phyloP scores from a whole-genome alignment of 1,140 invertebrate species.

The Heliconius melpomene region DNA sequence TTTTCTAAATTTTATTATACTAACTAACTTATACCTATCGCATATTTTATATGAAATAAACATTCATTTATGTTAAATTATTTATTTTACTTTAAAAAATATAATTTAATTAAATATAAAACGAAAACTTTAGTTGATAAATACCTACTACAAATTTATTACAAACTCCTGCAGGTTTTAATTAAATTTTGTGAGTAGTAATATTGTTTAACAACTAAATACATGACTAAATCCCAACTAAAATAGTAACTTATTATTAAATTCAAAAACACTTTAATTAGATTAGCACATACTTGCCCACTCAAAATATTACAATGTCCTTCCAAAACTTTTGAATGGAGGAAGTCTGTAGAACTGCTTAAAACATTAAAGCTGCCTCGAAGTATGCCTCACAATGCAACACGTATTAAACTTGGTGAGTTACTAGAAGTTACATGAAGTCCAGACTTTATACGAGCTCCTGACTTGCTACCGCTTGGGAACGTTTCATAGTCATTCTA shows the following conservation, averaged over 20 bases:
- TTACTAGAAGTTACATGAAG: constrained; percentile 47
- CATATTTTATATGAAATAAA: too few species aligned
- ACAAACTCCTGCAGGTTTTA: background rate
- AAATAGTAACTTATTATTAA: background rate
- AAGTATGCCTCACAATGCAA: constrained; percentile 43
- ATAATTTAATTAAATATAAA: background rate
- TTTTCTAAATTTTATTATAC: constrained; percentile 27
- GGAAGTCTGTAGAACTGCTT: constrained; percentile 42
- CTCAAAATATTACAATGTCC: constrained; percentile 25
- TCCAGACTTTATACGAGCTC: constrained; percentile 46
- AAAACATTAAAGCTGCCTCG: constrained; percentile 41
- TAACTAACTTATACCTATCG: background rate
- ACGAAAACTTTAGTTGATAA: background rate
- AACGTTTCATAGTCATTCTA: constrained; percentile 55
- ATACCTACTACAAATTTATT: background rate
- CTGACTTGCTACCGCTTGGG: constrained; percentile 39
- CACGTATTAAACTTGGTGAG: constrained; percentile 46
- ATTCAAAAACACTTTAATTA: background rate
- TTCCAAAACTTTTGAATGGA: constrained; percentile 25
- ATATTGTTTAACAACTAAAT: background rate
- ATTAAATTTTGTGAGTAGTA: background rate
- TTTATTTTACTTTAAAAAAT: too few species aligned
- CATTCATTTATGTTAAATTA: too few species aligned
- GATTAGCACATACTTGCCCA: background rate
- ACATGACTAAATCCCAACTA: background rate